Evolutionary conservation across 2,113 vertebrate genomes (phyloP).

Genomic region (Propithecus coquereli): DNA sequence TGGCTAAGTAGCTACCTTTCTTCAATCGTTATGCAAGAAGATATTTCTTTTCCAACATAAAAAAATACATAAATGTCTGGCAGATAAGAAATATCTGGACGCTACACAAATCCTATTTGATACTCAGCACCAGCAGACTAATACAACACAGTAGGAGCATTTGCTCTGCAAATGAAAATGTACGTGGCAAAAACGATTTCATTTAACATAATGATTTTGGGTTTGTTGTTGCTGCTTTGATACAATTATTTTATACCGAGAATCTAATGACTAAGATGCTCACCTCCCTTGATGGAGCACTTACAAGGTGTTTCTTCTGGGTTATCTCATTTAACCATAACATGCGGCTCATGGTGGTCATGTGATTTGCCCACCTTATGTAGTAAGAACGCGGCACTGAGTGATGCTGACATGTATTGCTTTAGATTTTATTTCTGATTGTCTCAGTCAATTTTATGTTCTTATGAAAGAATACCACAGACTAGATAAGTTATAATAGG

Average conservation of each 20-base stretch:
- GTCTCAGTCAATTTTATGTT: neutral
- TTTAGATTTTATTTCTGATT: neutral
- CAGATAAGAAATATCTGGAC: neutral
- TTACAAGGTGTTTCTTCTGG: neutral
- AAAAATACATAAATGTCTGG: neutral
- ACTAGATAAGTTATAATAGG: neutral
- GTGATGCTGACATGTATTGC: neutral
- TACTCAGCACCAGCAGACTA: neutral
- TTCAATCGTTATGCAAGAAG: neutral
- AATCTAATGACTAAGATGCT: too few relatives aligned
- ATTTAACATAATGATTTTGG: neutral
- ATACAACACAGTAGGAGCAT: fast-evolving
- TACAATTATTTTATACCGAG: too few relatives aligned
- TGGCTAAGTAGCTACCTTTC: neutral
- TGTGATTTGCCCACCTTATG: neutral
- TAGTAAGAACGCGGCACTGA: neutral
- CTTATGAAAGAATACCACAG: neutral
- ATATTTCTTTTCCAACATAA: neutral
- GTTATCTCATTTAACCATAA: neutral
- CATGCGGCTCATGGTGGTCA: fast-evolving
- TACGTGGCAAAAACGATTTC: neutral
- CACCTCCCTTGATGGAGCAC: neutral
- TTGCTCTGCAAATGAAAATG: neutral
- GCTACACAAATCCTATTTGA: neutral
- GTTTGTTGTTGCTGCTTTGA: neutral